Percentiles rank a stretch among this genome's conserved stretches.
Evolutionary conservation across 2,797 vertebrate species (phyloP).

Genomic region (Darevskia mixta): DNA sequence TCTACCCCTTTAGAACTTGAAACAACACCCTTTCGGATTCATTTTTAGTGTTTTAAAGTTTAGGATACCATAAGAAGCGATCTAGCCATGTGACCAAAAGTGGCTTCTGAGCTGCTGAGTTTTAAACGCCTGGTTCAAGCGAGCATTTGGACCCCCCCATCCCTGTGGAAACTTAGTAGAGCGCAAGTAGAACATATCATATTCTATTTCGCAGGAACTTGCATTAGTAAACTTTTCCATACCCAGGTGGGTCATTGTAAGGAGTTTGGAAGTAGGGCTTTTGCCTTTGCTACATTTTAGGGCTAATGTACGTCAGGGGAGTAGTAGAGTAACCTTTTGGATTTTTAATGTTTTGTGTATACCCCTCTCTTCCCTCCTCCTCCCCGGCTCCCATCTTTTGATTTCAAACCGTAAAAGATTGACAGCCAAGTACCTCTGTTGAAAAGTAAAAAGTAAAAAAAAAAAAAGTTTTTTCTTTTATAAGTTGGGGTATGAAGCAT

Average conservation of each 20-base stretch:
- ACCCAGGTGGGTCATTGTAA: constrained; percentile 20
- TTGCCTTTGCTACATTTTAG: constrained; percentile 61
- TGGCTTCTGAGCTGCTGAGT: neutral
- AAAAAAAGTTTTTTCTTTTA: constrained; percentile 51
- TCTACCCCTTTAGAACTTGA: neutral
- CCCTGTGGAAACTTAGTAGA: neutral
- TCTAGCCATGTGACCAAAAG: constrained; percentile 12
- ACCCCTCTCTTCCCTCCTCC: constrained; percentile 48
- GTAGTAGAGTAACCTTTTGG: constrained; percentile 44
- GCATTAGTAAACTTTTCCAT: constrained; percentile 20
- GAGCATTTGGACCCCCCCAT: neutral
- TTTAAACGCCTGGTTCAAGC: neutral
- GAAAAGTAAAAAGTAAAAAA: constrained; percentile 44
- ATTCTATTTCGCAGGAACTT: constrained; percentile 27
- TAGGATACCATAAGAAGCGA: neutral
- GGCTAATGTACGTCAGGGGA: constrained; percentile 31
- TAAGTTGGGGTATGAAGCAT: constrained; percentile 64
- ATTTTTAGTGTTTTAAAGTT: constrained; percentile 14
- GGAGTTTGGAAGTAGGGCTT: constrained; percentile 49
- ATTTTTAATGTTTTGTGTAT: constrained; percentile 63
- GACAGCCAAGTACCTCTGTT: constrained; percentile 75
- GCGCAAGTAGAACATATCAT: constrained; percentile 43
- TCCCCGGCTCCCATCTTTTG: constrained; percentile 53
- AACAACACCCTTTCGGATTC: neutral
- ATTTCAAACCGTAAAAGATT: constrained; percentile 56